Conservation (phyloP, 2,113 vertebrate genomes). For the Anthoscopus minutus region DNA sequence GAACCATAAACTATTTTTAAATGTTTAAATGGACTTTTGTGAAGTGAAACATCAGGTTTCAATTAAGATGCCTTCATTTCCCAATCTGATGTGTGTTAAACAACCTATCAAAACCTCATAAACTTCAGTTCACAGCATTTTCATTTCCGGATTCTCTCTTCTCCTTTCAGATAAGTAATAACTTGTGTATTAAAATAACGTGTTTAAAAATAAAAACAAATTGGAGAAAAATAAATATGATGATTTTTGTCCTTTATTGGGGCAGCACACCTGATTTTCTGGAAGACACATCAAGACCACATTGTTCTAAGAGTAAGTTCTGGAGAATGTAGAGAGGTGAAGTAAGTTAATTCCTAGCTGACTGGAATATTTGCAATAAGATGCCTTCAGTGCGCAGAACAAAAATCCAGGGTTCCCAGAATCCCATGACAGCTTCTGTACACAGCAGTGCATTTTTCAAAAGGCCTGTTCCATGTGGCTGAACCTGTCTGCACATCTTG, state of each 20-base stretch:
- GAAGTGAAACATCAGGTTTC: slow-evolving; percentile 62
- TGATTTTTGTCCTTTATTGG: neutral
- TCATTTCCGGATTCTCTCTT: slow-evolving; percentile 53
- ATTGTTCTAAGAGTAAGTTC: neutral
- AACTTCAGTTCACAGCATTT: slow-evolving; percentile 41
- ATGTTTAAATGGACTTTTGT: neutral
- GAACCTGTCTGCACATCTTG: neutral
- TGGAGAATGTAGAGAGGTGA: neutral
- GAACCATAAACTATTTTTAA: slow-evolving; percentile 40
- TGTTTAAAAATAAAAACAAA: slow-evolving; percentile 44
- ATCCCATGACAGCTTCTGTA: neutral
- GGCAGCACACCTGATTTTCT: neutral
- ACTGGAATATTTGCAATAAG: neutral
- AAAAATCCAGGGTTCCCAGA: neutral
- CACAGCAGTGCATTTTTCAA: neutral
- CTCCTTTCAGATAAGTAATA: slow-evolving; percentile 18
- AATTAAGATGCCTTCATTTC: slow-evolving; percentile 64
- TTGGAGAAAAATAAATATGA: neutral
- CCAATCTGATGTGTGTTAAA: slow-evolving; percentile 58
- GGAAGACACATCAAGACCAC: neutral
- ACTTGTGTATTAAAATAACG: neutral
- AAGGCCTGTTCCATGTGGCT: neutral
- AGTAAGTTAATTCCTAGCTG: neutral
- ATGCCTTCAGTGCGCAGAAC: neutral
- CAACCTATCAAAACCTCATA: slow-evolving; percentile 62